Base-by-base conservation (phyloP, 1,140 invertebrate species). In the Atopsyche davidsoni region DNA sequence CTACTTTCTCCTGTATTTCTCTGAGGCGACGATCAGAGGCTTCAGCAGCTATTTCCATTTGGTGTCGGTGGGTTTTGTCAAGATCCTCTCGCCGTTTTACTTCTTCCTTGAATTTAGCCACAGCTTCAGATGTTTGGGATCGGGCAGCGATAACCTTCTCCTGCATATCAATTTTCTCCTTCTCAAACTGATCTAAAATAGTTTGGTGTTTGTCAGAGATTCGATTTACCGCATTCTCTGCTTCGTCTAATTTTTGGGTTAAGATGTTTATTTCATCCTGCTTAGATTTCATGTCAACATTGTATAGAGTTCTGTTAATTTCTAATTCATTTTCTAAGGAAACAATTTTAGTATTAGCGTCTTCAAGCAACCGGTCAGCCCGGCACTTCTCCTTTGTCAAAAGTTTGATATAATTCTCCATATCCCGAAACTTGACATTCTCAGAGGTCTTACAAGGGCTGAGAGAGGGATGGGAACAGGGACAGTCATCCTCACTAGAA, bases 201-300 rank as follows among this genome's bases (percentile, higher is more conserved):
- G 31, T 25, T n/a, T 34, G 23, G 28, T 57, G 25, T 19, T 38
- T 50, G 11, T 18, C n/a, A 4, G 9, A 10, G 3, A 13, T 22
- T n/a, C 38, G 24, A 3, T 32, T 3, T 13, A 39, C 32, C 11
- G 36, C 28, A 22, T 36, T 31, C 21, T 51, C 44, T 6, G 46
- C 23, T 23, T 47, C 16, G 14, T 42, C 13, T 17, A 56, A 41
- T 17, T 28, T 47, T 38, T 31, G 13, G 9, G n/a, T 19, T 2
- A 56, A 32, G 7, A 1, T 18, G 23, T 43, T 35, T n/a, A 56
- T 56, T 42, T 56, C 44, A 51, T 23, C 39, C 23, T 51, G 38
- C 18, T 56, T 45, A n/a, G 16, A 14, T 38, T 47, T 47, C 4
- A 56, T 51, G 3, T 42, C 32, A 13, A n/a, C 9, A 3, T 10